Base-by-base conservation (phyloP, 2,113 vertebrate species). In the Aegotheles bennettii region DNA sequence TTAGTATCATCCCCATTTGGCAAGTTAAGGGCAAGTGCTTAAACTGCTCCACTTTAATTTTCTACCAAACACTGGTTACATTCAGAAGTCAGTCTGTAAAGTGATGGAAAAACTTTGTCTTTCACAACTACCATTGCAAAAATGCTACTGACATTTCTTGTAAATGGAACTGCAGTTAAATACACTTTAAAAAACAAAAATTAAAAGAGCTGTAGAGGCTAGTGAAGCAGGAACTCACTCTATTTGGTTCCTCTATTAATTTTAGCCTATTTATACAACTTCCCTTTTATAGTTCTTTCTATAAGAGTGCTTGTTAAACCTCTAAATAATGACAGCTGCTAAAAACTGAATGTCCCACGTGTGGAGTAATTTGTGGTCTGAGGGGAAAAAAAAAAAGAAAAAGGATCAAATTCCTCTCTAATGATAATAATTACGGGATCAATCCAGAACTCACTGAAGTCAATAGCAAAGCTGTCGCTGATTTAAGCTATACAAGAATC, bases 301-400 rank as follows among this genome's bases (percentile, higher is more conserved):
- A 29, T 81, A 94, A 81, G 47, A 70, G 28, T 86, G 51, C 88
- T 93, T 93, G 68, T 96, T 95, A 93, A 94, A 96, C n/a, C 40
- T 95, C 82, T 96, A 84, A 96, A 95, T 84, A 96, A 69, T 57
- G 88, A 93, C 92, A 95, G 94, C 88, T 95, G 90, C 76, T 92
- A 86, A 94, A 92, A 93, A 61, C 73, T 11, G 17, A 90, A 60
- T 94, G 71, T 90, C 76, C 80, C 76, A 61, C 78, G 42, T 93
- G 94, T 87, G 65, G 61, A 92, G 89, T 96, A 23, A 73, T 90
- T 92, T 90, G 71, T 77, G 59, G 70, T 75, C 9, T 50, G 36
- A 6, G 28, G 4, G 3, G 6, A 2, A 10, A 23, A 35, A 73
- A 59, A 48, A 48, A 28, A 11, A 45, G 33, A 69, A 64, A 77